A percentile compares a stretch with the other conserved stretches of the same genome.
phyloP scores from a whole-genome alignment of 2,888 invertebrate genomes.

The Cyclophora albipunctata region DNA sequence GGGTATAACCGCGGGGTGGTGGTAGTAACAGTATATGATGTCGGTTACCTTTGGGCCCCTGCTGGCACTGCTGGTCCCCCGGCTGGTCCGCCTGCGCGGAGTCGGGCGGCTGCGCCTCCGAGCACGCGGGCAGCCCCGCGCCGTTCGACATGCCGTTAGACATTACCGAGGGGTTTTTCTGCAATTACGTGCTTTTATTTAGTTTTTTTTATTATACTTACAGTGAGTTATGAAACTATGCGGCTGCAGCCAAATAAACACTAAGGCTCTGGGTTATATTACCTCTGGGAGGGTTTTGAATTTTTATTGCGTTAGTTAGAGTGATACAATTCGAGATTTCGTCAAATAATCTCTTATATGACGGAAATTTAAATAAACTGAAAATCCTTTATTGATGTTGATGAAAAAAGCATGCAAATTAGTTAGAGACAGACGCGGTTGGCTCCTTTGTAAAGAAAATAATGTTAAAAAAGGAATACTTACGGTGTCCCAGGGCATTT shows the following conservation, averaged over 20 bases:
- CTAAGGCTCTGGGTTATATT: too few relatives aligned
- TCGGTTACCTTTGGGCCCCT: conserved; percentile 57
- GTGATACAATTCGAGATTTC: too few relatives aligned
- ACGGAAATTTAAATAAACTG: not conserved
- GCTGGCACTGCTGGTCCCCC: conserved; percentile 39
- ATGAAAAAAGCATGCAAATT: too few relatives aligned
- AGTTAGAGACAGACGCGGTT: too few relatives aligned
- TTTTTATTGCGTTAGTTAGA: too few relatives aligned
- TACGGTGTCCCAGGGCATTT: conserved; percentile 76
- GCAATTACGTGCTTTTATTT: conserved; percentile 9
- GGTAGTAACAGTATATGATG: too few relatives aligned
- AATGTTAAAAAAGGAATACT: conserved; percentile 26
- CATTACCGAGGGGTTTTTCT: conserved; percentile 74
- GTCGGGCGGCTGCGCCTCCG: conserved; percentile 41
- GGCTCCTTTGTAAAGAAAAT: too few relatives aligned
- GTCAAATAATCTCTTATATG: too few relatives aligned
- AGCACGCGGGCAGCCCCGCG: conserved; percentile 55
- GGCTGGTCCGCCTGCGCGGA: conserved; percentile 25
- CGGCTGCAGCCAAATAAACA: not conserved
- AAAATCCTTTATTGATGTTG: not conserved
- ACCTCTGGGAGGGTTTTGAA: too few relatives aligned
- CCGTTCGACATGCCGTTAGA: conserved; percentile 68
- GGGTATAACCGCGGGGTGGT: too few relatives aligned
- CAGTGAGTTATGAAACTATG: too few relatives aligned
- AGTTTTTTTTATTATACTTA: too few relatives aligned